These are phyloP conservation scores for Drosophila gaucha DNA, from an alignment of 2,888 invertebrate genomes.

Conservation along the genomic window DNA sequence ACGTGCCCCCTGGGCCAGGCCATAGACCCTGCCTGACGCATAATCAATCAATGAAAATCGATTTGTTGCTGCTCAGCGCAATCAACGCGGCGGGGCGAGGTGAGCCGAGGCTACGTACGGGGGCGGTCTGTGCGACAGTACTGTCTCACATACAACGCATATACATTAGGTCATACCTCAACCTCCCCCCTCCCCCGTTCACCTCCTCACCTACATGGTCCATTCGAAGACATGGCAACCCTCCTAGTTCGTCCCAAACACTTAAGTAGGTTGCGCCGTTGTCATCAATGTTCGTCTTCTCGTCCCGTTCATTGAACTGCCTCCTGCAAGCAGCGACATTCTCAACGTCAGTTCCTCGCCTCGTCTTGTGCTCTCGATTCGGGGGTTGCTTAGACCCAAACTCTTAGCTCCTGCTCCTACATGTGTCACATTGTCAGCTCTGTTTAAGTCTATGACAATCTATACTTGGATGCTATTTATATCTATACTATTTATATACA, in stretches of 20 bases:
- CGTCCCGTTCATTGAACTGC: conserved; percentile 67
- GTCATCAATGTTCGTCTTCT: conserved; percentile 24
- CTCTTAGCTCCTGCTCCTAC: background rate
- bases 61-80: conserved; percentile 61
- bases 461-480: too few relatives aligned
- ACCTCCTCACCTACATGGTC: too few relatives aligned
- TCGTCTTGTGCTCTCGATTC: too few relatives aligned
- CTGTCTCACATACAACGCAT: conserved; percentile 29
- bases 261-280: conserved; percentile 68
- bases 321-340: conserved; percentile 21
- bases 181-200: too few relatives aligned
- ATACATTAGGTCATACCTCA: conserved; percentile 14
- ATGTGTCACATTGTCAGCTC: too few relatives aligned
- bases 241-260: conserved; percentile 35
- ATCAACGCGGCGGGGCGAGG: conserved; percentile 39
- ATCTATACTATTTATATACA: background rate
- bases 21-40: conserved; percentile 54
- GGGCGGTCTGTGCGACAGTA: conserved; percentile 2
- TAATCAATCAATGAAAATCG: conserved; percentile 78
- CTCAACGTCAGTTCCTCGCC: background rate
- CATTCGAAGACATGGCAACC: conserved; percentile 17
- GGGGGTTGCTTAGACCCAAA: conserved; percentile 37
- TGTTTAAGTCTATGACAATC: too few relatives aligned
- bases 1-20: conserved; percentile 32
- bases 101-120: background rate